These are phyloP conservation scores for Andrena trimmerana DNA, from an alignment of 2,888 invertebrate species.

Conservation along the genomic window DNA sequence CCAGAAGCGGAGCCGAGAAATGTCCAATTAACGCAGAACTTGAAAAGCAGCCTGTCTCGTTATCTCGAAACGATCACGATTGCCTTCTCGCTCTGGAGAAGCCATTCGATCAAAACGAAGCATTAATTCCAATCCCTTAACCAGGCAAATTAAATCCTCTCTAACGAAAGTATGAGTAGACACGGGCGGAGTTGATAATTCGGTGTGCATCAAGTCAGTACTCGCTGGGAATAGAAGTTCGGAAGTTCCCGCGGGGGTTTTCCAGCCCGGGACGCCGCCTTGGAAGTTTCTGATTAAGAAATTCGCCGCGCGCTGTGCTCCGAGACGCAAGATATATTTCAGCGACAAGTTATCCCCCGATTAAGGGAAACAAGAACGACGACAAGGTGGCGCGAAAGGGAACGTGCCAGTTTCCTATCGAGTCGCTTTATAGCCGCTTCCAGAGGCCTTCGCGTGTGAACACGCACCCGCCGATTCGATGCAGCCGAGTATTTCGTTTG, in stretches of 20 bases:
- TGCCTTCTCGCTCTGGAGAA: conserved; percentile 2
- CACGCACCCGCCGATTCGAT: conserved; percentile 62
- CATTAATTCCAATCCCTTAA: background rate
- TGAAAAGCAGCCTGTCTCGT: conserved; percentile 6
- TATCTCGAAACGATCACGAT: conserved; percentile 23
- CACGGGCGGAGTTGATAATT: conserved; percentile 8
- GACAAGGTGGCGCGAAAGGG: conserved; percentile 27
- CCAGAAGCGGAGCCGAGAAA: conserved; percentile 40
- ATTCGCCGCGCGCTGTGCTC: background rate
- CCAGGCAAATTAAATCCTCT: conserved; percentile 19
- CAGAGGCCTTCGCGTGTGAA: conserved; percentile 68
- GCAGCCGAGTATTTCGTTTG: conserved; percentile 38
- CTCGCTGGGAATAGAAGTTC: background rate
- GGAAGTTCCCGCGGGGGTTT: background rate
- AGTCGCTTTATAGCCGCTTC: conserved; percentile 40
- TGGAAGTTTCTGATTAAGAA: conserved; percentile 1
- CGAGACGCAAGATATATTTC: conserved; percentile 17
- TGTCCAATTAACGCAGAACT: conserved; percentile 35
- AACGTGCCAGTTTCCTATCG: conserved; percentile 47
- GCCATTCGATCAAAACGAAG: background rate
- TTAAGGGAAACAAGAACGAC: conserved; percentile 36
- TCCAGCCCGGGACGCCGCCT: background rate
- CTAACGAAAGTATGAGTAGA: background rate
- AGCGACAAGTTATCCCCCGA: conserved; percentile 33
- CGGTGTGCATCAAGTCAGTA: too few relatives aligned